Base-by-base conservation (phyloP, 2,797 vertebrate genomes). In the Falco berigora region DNA sequence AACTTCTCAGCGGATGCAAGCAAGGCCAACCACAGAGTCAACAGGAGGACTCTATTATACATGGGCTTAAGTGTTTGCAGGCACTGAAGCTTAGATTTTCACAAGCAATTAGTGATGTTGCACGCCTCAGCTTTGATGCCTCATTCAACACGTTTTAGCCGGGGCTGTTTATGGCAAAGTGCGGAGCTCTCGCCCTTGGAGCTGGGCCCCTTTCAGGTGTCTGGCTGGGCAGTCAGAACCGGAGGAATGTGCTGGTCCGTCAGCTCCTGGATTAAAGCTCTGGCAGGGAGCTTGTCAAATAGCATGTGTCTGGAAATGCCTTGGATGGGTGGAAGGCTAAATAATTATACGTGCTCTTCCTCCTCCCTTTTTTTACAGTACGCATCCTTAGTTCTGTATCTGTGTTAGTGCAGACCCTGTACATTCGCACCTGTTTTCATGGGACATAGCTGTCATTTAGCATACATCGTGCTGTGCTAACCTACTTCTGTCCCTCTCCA, bases 91-190 rank as follows among this genome's bases (percentile, higher is more conserved):
- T 77, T 18, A 52, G 83, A 67, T 93, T 94, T 96, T 89, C 86
- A 69, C 55, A 59, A 92, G 90, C 88, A 94, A 63, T 92, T 56
- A 79, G 88, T 76, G 94, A 32, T 56, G 74, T 66, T 71, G 74
- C n/a, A 52, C 34, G 63, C 77, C 77, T 84, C 3, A 4, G 79
- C 79, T 96, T 84, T 96, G 94, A 27, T 96, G 88, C 76, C 55
- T 72, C 28, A 0, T 68, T 77, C 83, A 28, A 2, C 64, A 13
- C 20, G 0, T 53, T 61, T 73, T 8, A 32, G 83, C 47, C 0
- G 3, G 62, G 52, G 80, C 76, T 95, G 93, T 59, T 87, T 80
- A 40, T 16, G 36, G 83, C 66, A 10, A 22, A 28, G 82, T 38
- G 1, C 10, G 28, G 64, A 91, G 82, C 89, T 62, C 81, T 90